These are phyloP conservation scores for Acanthurus tractus DNA, from an alignment of 2,797 vertebrate genomes.

Conservation along the genomic window DNA sequence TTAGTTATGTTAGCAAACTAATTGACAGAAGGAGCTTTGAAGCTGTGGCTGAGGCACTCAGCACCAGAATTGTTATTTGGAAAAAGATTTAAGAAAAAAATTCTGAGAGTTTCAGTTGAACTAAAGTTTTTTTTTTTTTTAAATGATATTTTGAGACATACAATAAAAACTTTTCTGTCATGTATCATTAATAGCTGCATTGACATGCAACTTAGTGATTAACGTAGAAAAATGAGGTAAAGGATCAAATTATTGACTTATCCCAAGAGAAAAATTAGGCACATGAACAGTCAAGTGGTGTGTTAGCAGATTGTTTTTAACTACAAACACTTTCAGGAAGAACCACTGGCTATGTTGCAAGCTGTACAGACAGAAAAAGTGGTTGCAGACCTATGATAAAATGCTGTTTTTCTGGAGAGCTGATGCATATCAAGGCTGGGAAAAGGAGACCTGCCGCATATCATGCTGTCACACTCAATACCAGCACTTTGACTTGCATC, in stretches of 20 bases:
- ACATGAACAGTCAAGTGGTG: background rate
- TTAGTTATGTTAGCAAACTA: conserved; percentile 22
- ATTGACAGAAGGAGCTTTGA: conserved; percentile 66
- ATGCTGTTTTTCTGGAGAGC: background rate
- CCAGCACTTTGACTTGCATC: background rate
- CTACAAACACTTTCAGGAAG: background rate
- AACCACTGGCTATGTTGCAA: background rate
- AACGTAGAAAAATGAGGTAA: background rate
- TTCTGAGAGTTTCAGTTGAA: conserved; percentile 24
- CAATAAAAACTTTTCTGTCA: conserved; percentile 12
- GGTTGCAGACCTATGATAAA: background rate
- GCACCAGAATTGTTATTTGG: conserved; percentile 17
- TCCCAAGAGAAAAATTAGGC: background rate
- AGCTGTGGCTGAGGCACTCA: conserved; percentile 36
- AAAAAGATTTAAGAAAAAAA: conserved; percentile 39
- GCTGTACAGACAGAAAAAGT: background rate
- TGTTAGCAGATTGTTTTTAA: too few species aligned
- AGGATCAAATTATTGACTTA: conserved; percentile 17
- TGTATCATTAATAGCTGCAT: background rate
- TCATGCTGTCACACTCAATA: background rate
- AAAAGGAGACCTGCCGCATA: background rate
- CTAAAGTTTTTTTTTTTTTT: conserved; percentile 12
- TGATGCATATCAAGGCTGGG: background rate
- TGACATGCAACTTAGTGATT: conserved; percentile 13
- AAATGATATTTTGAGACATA: background rate